Percentiles rank a stretch among this genome's conserved stretches.
These are phyloP conservation scores for Parthenolecanium corni DNA, from an alignment of 2,888 invertebrate genomes.

Conservation along the genomic window DNA sequence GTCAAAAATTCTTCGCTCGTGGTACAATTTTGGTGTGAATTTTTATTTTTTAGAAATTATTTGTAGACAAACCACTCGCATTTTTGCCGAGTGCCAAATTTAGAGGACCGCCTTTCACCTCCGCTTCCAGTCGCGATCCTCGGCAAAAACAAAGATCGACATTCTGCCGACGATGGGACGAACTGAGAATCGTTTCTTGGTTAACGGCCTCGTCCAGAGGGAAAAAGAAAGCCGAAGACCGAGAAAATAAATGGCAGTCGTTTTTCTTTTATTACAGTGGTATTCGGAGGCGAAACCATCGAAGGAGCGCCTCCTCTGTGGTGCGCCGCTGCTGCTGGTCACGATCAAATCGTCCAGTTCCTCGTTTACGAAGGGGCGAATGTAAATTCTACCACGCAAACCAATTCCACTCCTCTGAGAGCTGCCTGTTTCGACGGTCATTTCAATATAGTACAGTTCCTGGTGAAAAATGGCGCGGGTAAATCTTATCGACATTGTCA, in stretches of 20 bases:
- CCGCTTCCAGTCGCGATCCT: too few species aligned
- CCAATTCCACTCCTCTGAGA: slow-evolving; percentile 86
- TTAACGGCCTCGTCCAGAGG: too few species aligned
- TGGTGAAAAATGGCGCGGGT: slow-evolving; percentile 82
- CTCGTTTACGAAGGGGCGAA: slow-evolving; percentile 75
- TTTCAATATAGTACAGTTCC: slow-evolving; percentile 83
- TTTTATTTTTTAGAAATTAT: too few species aligned
- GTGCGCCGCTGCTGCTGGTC: slow-evolving; percentile 96
- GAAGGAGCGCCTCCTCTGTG: slow-evolving; percentile 92
- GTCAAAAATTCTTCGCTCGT: too few species aligned
- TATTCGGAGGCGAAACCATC: slow-evolving; percentile 94
- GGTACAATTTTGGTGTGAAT: too few species aligned
- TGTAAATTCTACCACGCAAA: slow-evolving; percentile 87
- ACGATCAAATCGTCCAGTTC: slow-evolving; percentile 71
- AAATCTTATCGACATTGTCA: slow-evolving; percentile 34
- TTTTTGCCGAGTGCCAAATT: too few species aligned
- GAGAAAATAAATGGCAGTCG: not conserved
- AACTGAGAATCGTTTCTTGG: too few species aligned
- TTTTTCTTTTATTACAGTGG: slow-evolving; percentile 48
- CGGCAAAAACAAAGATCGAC: too few species aligned
- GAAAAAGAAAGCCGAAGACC: not conserved
- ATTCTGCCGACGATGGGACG: too few species aligned
- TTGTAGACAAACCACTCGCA: too few species aligned
- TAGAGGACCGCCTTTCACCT: too few species aligned
- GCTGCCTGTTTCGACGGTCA: slow-evolving; percentile 97